phyloP scores from a whole-genome alignment of 64 coral and sea anemone genomes.

The Montipora foliosa region DNA sequence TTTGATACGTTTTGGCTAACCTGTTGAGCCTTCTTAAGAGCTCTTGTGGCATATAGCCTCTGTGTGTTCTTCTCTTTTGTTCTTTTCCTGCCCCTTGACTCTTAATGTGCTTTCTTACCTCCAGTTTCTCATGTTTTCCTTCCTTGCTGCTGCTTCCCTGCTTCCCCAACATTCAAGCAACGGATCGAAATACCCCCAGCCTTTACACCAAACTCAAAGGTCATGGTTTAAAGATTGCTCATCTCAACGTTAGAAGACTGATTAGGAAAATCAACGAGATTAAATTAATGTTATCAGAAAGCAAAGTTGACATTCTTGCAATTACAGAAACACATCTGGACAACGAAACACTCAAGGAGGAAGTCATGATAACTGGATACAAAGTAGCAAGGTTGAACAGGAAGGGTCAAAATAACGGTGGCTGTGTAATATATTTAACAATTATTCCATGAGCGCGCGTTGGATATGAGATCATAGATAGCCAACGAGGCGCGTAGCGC shows the following conservation, averaged over 20 bases:
- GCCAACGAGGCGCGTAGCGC: too few relatives aligned
- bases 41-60: too few relatives aligned
- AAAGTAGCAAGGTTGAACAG: background rate
- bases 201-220: conserved; percentile 38
- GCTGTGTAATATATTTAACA: background rate
- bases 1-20: too few relatives aligned
- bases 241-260: conserved; percentile 25
- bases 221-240: conserved; percentile 39
- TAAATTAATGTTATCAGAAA: conserved; percentile 43
- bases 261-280: conserved; percentile 46
- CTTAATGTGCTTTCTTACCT: too few relatives aligned
- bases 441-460: too few relatives aligned
- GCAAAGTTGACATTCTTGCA: conserved; percentile 36
- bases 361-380: background rate
- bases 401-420: conserved; percentile 46
- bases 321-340: conserved; percentile 72
- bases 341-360: background rate
- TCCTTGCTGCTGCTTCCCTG: too few relatives aligned
- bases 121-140: too few relatives aligned
- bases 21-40: too few relatives aligned
- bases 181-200: background rate
- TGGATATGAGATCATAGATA: too few relatives aligned
- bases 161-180: too few relatives aligned
- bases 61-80: too few relatives aligned
- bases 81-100: too few relatives aligned